Percentiles rank a stretch among this genome's conserved stretches.
Evolutionary conservation across 2,888 invertebrate genomes (phyloP).

Genomic region (Diarsia brunnea): DNA sequence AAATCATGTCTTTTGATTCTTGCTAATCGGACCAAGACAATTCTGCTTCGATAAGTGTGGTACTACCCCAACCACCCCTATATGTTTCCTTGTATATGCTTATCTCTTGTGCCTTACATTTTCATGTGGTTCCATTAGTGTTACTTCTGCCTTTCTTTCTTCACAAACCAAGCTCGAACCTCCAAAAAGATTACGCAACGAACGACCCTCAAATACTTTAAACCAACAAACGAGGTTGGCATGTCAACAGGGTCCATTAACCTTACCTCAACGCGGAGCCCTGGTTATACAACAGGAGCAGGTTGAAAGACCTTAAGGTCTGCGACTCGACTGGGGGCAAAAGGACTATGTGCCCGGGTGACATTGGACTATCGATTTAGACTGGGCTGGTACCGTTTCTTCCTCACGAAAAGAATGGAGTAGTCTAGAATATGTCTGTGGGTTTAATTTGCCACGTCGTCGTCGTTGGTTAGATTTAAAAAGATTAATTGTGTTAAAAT

Average conservation of each 20-base stretch:
- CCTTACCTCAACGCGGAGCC: constrained; percentile 50
- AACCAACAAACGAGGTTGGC: constrained; percentile 55
- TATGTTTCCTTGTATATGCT: background rate
- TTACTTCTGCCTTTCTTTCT: background rate
- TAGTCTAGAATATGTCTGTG: constrained; percentile 33
- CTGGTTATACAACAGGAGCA: constrained; percentile 64
- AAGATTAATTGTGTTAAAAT: background rate
- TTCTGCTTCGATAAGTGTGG: background rate
- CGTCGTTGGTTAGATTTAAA: background rate
- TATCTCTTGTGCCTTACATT: background rate
- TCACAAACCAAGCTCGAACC: background rate
- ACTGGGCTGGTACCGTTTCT: constrained; percentile 37
- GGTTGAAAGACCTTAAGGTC: constrained; percentile 70
- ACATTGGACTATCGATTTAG: constrained; percentile 68
- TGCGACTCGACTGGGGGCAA: constrained; percentile 66
- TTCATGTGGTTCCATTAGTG: background rate
- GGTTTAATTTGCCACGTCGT: background rate
- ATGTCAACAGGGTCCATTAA: constrained; percentile 57
- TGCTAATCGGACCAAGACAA: background rate
- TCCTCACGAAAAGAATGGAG: constrained; percentile 6
- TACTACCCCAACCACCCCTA: background rate
- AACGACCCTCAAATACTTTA: constrained; percentile 34
- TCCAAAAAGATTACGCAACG: constrained; percentile 34
- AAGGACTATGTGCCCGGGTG: constrained; percentile 67
- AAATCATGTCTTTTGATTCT: background rate